Conservation (phyloP, 2,888 invertebrate genomes). For the Ctenicera cuprea region DNA sequence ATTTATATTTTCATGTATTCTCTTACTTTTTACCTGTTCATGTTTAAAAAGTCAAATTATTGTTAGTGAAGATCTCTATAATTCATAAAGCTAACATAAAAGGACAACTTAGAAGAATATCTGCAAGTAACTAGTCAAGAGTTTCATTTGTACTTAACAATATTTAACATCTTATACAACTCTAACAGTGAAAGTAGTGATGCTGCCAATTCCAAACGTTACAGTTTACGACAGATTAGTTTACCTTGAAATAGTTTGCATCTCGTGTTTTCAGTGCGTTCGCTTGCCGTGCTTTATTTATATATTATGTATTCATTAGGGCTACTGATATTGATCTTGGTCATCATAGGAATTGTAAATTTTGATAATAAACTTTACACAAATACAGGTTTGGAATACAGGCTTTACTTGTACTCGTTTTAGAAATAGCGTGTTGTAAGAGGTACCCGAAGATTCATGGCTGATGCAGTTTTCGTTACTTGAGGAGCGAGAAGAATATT, state of each 20-base stretch:
- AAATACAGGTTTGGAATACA: constrained; percentile 6
- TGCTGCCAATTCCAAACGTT: not conserved
- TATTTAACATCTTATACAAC: constrained; percentile 2
- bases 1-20: not conserved
- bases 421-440: constrained; percentile 4
- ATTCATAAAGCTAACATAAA: not conserved
- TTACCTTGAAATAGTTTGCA: constrained; percentile 30
- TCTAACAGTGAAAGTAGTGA: constrained; percentile 25
- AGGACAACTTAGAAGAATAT: not conserved
- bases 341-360: constrained; percentile 13
- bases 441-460: not conserved
- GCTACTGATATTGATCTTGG: not conserved
- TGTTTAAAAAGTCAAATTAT: too few species aligned
- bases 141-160: not conserved
- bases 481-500: constrained; percentile 1
- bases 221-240: constrained; percentile 21
- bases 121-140: not conserved
- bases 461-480: constrained; percentile 7
- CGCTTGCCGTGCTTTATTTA: constrained; percentile 12
- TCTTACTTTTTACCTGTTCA: not conserved
- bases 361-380: not conserved
- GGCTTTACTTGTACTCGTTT: not conserved
- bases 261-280: constrained; percentile 15
- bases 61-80: too few species aligned
- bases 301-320: not conserved